Evolutionary conservation across 2,888 invertebrate genomes (phyloP).

Genomic region (Synergus itoensis): DNA sequence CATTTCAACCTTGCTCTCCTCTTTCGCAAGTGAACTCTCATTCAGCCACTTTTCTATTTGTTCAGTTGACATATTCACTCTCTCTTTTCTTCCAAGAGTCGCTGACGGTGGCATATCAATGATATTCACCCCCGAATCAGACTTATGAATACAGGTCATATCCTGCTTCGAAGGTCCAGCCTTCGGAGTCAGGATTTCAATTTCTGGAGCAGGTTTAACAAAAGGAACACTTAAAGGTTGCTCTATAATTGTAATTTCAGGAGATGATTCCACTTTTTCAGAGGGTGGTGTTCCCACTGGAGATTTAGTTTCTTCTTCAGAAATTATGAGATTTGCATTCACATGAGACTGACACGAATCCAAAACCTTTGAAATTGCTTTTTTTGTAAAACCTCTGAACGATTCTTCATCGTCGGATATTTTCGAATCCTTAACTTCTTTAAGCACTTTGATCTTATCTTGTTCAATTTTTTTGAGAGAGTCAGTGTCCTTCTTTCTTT

Average conservation of each 20-base stretch:
- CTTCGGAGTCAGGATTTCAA: background rate
- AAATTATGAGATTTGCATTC: constrained; percentile 62
- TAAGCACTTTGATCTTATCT: background rate
- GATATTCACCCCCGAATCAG: constrained; percentile 54
- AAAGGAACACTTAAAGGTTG: background rate
- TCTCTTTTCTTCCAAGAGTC: constrained; percentile 79
- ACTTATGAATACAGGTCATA: background rate
- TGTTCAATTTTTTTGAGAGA: constrained; percentile 20
- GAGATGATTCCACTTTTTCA: background rate
- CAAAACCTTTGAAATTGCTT: constrained; percentile 69
- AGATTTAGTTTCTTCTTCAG: constrained; percentile 56
- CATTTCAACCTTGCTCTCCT: constrained; percentile 72
- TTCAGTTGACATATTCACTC: constrained; percentile 85
- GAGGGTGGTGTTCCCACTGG: constrained; percentile 13
- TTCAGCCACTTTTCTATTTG: constrained; percentile 85
- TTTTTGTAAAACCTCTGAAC: constrained; percentile 76
- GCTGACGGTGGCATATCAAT: constrained; percentile 69
- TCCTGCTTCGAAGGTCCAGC: constrained; percentile 44
- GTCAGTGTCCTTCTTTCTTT: constrained; percentile 60
- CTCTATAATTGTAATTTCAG: background rate
- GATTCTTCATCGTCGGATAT: constrained; percentile 80
- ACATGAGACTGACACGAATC: constrained; percentile 66
- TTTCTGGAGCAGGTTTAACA: background rate
- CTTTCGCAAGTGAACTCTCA: constrained; percentile 80
- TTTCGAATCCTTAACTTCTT: constrained; percentile 67